Evolutionary conservation across 2,113 vertebrate species (phyloP).

Genomic region (Scopus umbretta): DNA sequence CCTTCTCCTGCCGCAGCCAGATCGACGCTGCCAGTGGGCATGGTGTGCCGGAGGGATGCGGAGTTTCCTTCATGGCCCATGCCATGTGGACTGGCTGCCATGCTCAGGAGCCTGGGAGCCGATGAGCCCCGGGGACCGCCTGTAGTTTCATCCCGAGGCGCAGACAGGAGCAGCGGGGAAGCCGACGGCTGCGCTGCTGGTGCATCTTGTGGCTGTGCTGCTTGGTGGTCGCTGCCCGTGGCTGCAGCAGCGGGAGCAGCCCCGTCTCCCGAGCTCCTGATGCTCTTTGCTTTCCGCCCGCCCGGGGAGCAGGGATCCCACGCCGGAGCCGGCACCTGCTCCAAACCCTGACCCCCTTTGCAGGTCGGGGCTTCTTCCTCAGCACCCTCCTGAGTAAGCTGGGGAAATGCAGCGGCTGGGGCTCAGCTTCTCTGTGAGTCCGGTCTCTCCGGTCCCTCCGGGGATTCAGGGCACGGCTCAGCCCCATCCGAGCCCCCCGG

Average conservation of each 20-base stretch:
- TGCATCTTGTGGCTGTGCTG: rapidly evolving
- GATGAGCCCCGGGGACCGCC: rapidly evolving
- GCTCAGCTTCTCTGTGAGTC: not conserved
- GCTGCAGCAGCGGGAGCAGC: not conserved
- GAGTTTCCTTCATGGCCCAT: rapidly evolving
- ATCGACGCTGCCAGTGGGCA: rapidly evolving
- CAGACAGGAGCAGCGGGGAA: rapidly evolving
- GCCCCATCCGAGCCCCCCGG: rapidly evolving
- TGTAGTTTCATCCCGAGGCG: not conserved
- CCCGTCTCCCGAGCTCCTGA: rapidly evolving
- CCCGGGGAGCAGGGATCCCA: not conserved
- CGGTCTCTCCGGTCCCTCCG: rapidly evolving
- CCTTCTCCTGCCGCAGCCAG: not conserved
- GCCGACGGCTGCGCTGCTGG: rapidly evolving
- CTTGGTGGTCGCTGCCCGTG: not conserved
- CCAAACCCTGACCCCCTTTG: not conserved
- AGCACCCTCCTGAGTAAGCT: rapidly evolving
- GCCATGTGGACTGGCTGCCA: rapidly evolving
- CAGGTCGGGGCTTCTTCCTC: not conserved
- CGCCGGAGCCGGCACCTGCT: rapidly evolving
- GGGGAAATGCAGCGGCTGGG: not conserved
- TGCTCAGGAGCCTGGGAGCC: rapidly evolving
- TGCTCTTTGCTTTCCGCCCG: not conserved
- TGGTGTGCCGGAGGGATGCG: rapidly evolving
- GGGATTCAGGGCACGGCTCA: not conserved